A percentile compares a stretch with the other conserved stretches of the same genome.
Evolutionary conservation across 2,797 vertebrate species (phyloP).

Genomic region (Melanotaenia boesemani): DNA sequence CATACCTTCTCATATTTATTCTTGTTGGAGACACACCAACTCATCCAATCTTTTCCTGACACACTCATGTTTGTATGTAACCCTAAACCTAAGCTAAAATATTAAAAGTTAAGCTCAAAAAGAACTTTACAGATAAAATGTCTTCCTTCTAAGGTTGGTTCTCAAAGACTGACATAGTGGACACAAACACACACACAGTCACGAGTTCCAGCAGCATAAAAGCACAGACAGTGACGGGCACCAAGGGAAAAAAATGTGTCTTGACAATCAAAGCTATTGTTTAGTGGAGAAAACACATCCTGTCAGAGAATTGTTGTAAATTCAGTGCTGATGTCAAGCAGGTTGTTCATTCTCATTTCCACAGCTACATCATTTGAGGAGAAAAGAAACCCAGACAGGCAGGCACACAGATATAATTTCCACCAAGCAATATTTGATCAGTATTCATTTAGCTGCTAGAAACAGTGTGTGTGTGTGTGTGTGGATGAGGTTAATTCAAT

Average conservation of each 20-base stretch:
- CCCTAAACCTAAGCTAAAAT: background rate
- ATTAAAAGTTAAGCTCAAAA: background rate
- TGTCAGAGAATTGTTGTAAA: constrained; percentile 47
- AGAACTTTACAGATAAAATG: constrained; percentile 5
- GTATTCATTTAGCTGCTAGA: constrained; percentile 17
- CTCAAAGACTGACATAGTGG: constrained; percentile 15
- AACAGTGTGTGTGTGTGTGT: constrained; percentile 10
- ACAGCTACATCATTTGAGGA: constrained; percentile 10
- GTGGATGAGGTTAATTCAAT: constrained; percentile 4
- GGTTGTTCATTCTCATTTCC: background rate
- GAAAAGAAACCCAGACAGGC: constrained; percentile 3
- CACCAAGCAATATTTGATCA: constrained; percentile 6
- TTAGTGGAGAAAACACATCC: constrained; percentile 52
- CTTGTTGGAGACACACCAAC: too few species aligned
- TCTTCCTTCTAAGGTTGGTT: constrained; percentile 3
- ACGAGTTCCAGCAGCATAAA: constrained; percentile 49
- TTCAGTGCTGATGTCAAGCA: constrained; percentile 40
- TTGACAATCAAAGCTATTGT: constrained; percentile 72
- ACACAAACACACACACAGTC: constrained; percentile 39
- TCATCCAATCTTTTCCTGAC: background rate
- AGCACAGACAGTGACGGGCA: constrained; percentile 69
- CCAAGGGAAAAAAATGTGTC: constrained; percentile 42
- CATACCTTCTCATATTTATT: constrained; percentile 7
- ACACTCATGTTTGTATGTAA: background rate
- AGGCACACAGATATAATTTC: constrained; percentile 6